Percentiles rank a stretch among this genome's conserved stretches.
These are phyloP conservation scores for Coenobita brevimanus DNA, from an alignment of 1,140 invertebrate species.

Conservation along the genomic window DNA sequence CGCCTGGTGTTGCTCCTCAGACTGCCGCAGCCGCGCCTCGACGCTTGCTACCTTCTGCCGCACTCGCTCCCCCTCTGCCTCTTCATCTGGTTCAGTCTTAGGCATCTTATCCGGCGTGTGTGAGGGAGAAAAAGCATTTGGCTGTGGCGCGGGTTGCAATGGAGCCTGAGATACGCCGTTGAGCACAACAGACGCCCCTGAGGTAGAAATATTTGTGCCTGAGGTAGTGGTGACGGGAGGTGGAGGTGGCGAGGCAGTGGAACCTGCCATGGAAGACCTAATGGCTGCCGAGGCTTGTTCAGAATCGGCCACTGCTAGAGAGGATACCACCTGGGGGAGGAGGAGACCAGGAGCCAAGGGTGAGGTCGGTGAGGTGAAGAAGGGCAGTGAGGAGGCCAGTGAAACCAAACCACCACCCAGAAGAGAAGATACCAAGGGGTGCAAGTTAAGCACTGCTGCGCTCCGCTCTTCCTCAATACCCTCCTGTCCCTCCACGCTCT, in stretches of 20 bases:
- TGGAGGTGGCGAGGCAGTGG: constrained; percentile 34
- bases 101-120: constrained; percentile 8
- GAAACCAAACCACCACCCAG: constrained; percentile 46
- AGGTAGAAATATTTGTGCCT: constrained; percentile 53
- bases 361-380: constrained; percentile 47
- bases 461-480: neutral
- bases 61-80: constrained; percentile 8
- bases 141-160: neutral
- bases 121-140: constrained; percentile 5
- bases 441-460: constrained; percentile 43
- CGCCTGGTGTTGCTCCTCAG: constrained; percentile 52
- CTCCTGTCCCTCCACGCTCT: constrained; percentile 20
- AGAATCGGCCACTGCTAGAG: neutral
- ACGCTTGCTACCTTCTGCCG: constrained; percentile 23
- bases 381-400: constrained; percentile 45
- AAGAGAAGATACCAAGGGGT: constrained; percentile 56
- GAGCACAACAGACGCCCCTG: constrained; percentile 46
- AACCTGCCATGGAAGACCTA: constrained; percentile 40
- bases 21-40: constrained; percentile 5
- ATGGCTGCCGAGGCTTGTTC: constrained; percentile 21
- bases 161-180: constrained; percentile 38
- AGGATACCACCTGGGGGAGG: constrained; percentile 40
- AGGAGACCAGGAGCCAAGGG: constrained; percentile 42
- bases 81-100: neutral
- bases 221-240: constrained; percentile 52